Base-by-base conservation (phyloP, 2,113 vertebrate genomes). In the Acanthisitta chloris region DNA sequence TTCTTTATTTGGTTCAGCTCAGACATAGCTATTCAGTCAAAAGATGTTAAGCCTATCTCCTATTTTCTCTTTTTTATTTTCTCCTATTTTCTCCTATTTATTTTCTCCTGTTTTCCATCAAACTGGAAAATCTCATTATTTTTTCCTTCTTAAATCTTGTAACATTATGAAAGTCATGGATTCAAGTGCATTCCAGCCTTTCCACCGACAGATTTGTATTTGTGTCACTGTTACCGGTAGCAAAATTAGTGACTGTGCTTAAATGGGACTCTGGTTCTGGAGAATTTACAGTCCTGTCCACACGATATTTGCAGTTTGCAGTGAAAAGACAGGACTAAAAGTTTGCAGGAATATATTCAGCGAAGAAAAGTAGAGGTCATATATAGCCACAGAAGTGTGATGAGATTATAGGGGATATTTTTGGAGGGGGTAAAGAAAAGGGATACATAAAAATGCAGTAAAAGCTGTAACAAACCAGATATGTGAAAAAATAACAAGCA, bases 341-440 rank as follows among this genome's bases (percentile, higher is more conserved):
- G 14, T 34, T 28, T 24, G n/a, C n/a, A 74, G 74, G 46, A 48
- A 76, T 31, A 18, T 87, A n/a, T 84, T 57, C 29, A 62, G 2
- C 9, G 23, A 17, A 43, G 34, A 12, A 43, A 73, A 52, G 40
- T 0, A 8, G 10, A 20, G 31, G n/a, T 65, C 20, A 3, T 20
- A 8, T 2, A 5, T 3, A 54, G 5, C 9, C 48, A 51, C 16
- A 19, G 40, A 0, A 14, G 25, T 29, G 36, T 1, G 3, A 5
- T 62, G 61, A 24, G 6, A 24, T 61, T 45, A 14, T 0, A 67
- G 38, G 29, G 25, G 17, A 28, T 19, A 2, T 46, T 87, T 72
- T 31, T 12, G 13, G 28, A 55, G 25, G 28, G 20, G 13, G 14
- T 80, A 18, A 64, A 72, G 20, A 26, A 54, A 62, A 55, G 7